Evolutionary conservation across 2,797 vertebrate genomes (phyloP), one percentile per base, ranked within the genome.

Genomic region (Eospalax fontanierii): DNA sequence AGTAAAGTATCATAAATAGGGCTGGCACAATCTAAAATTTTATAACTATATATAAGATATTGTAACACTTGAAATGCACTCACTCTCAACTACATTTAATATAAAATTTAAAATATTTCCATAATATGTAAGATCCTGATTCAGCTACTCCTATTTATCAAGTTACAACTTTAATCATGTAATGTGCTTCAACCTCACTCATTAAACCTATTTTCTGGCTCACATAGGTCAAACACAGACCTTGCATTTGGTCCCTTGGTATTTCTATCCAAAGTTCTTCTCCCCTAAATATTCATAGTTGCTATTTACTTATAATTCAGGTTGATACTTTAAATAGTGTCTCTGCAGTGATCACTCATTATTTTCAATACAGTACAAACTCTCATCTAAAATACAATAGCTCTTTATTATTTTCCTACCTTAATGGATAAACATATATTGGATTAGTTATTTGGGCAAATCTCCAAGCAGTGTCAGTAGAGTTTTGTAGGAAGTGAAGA

Each of bases 291-390:
- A 84, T 22, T 89, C 66, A 76, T 14, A 28, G 19, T 5, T 84
- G 50, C 57, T 73, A 75, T 46, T 2, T 73, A 21, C 26, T 30
- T 74, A 21, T 70, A 79, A 68, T 50, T 61, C 19, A 65, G 12
- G n/a, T 54, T 18, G 80, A n/a, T 54, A 35, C 16, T 84, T 87
- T 90, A 87, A 95, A 89, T 66, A 71, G 59, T 21, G 76, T 12
- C 6, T 92, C 12, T 66, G 79, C 6, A 7, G 50, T 82, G 66
- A 14, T 89, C 12, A 43, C 22, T 76, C 12, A 71, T 14, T 84
- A 85, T 76, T 89, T 89, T 63, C 7, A 54, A 50, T 21, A 33
- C 2, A 61, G 28, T 4, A 35, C 16, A 43, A 12, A 59, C 65
- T 12, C 18, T 93, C 76, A 71, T 65, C 54, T 54, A 68, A 83